A percentile compares a stretch with the other conserved stretches of the same genome.
phyloP scores from a whole-genome alignment of 2,888 invertebrate genomes.

The Neoitamus cyanurus region DNA sequence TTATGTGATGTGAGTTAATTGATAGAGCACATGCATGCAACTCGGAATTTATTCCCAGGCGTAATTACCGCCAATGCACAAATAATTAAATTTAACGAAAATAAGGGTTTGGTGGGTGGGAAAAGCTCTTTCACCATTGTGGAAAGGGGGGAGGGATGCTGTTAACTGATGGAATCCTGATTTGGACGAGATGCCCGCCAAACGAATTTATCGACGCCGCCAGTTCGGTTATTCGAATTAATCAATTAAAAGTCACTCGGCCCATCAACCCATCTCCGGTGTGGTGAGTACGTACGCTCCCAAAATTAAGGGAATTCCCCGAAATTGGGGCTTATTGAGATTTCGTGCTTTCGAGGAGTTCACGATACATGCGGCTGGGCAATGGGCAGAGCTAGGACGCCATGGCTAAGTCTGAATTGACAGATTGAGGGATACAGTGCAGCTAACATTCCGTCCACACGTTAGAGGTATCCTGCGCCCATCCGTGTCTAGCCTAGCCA shows the following conservation, averaged over 20 bases:
- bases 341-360: not conserved
- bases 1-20: conserved; percentile 6
- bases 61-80: conserved; percentile 14
- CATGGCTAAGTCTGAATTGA: not conserved
- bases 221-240: conserved; percentile 11
- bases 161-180: not conserved
- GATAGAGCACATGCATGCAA: not conserved
- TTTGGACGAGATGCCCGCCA: not conserved
- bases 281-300: not conserved
- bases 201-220: not conserved
- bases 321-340: not conserved
- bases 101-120: not conserved
- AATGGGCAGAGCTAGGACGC: not conserved
- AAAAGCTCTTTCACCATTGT: not conserved
- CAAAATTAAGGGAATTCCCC: not conserved
- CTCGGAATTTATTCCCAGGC: not conserved
- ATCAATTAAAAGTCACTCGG: conserved; percentile 20
- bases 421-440: not conserved
- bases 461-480: not conserved
- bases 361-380: not conserved
- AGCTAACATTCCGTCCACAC: not conserved
- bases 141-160: not conserved
- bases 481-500: not conserved
- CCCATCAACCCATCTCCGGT: not conserved
- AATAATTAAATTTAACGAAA: conserved; percentile 25